phyloP scores from a whole-genome alignment of 1,140 invertebrate genomes.

The Drosophila tropicalis region DNA sequence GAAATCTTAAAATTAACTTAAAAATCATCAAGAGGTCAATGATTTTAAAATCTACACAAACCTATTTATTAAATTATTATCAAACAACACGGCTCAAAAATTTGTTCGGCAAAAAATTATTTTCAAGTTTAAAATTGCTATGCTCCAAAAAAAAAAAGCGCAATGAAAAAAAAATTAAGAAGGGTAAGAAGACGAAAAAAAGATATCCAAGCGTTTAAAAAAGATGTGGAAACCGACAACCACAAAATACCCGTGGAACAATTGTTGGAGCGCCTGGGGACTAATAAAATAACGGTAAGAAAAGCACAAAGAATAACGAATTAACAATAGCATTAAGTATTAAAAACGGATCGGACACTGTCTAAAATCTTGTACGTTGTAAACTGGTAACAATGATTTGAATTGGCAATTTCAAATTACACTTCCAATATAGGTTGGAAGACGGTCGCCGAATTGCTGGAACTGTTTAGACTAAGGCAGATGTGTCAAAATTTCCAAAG shows the following conservation, averaged over 20 bases:
- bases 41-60: neutral
- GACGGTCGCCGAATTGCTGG: no score
- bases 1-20: no score
- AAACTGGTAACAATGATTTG: no score
- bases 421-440: no score
- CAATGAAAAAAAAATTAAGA: conserved; percentile 13
- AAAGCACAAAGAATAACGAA: no score
- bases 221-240: conserved; percentile 89
- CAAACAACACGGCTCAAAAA: neutral
- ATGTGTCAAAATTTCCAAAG: no score
- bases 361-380: no score
- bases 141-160: conserved; percentile 12
- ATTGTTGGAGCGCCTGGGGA: conserved; percentile 49
- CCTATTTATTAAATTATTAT: neutral
- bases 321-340: no score
- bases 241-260: conserved; percentile 84
- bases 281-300: conserved; percentile 42
- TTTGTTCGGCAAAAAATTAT: neutral
- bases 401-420: no score
- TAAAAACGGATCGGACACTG: no score
- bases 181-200: conserved; percentile 22
- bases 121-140: conserved; percentile 1
- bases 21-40: conserved; percentile 4
- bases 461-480: no score
- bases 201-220: conserved; percentile 83